A percentile compares a stretch with the other conserved stretches of the same genome.
Conservation (phyloP, 2,888 invertebrate genomes). For the Biston stratarius region DNA sequence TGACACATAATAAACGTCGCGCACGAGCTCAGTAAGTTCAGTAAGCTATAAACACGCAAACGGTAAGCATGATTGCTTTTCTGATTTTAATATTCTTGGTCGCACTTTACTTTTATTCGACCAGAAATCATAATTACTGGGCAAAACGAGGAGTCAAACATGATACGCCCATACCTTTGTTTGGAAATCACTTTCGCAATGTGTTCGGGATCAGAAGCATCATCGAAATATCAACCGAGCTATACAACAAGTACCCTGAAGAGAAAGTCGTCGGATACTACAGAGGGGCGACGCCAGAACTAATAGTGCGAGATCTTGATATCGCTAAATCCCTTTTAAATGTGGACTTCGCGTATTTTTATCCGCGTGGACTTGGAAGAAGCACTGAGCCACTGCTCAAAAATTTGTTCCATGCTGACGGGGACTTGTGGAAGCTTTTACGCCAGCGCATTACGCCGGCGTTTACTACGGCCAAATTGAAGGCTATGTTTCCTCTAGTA, state of each 20-base stretch:
- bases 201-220: conserved; percentile 57
- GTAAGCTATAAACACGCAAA: conserved; percentile 5
- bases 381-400: conserved; percentile 59
- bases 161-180: conserved; percentile 61
- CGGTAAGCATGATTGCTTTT: conserved; percentile 47
- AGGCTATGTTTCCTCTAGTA: conserved; percentile 73
- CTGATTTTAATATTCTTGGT: conserved; percentile 45
- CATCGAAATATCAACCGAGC: conserved; percentile 52
- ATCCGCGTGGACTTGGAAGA: conserved; percentile 62
- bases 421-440: conserved; percentile 70
- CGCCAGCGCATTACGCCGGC: conserved; percentile 71
- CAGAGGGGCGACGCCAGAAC: conserved; percentile 62
- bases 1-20: background rate
- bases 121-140: conserved; percentile 67
- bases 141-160: conserved; percentile 63
- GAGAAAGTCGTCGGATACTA: conserved; percentile 72
- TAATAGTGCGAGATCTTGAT: conserved; percentile 67
- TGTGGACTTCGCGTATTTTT: conserved; percentile 65
- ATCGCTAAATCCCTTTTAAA: conserved; percentile 61
- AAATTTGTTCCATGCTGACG: conserved; percentile 67
- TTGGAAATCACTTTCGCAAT: conserved; percentile 64
- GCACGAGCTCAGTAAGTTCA: conserved; percentile 2
- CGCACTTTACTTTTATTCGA: conserved; percentile 58
- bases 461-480: conserved; percentile 71
- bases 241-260: conserved; percentile 65